phyloP scores from a whole-genome alignment of 2,888 invertebrate genomes.

The Rugalucina vietnamica region DNA sequence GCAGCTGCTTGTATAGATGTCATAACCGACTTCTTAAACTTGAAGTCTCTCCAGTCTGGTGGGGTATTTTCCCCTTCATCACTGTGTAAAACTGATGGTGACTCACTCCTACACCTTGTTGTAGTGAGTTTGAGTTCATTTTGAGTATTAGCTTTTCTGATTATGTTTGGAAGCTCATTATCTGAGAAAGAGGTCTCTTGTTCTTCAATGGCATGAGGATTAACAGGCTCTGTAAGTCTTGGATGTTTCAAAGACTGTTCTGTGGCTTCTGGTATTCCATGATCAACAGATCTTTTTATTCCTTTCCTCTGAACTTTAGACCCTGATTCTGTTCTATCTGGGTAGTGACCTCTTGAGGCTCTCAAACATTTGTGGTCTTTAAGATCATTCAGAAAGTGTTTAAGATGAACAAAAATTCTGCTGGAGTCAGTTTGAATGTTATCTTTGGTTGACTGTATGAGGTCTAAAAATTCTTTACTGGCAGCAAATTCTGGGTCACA shows the following conservation, averaged over 20 bases:
- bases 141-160: neutral
- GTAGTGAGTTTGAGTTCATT: neutral
- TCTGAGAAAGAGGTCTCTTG: neutral
- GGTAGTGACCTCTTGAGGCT: neutral
- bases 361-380: conserved; percentile 47
- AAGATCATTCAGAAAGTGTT: conserved; percentile 72
- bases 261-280: neutral
- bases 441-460: conserved; percentile 52
- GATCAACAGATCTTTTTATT: neutral
- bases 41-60: neutral
- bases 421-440: conserved; percentile 66
- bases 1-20: neutral
- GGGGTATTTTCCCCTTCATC: neutral
- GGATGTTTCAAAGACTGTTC: neutral
- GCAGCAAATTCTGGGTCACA: conserved; percentile 64
- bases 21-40: neutral
- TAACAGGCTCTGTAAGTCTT: neutral
- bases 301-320: neutral
- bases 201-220: neutral
- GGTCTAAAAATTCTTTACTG: conserved; percentile 67
- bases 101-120: neutral
- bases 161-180: neutral
- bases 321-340: neutral
- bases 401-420: conserved; percentile 74
- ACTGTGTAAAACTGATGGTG: neutral